Percentiles rank a stretch among this genome's conserved stretches.
Evolutionary conservation across 2,113 vertebrate species (phyloP).

Genomic region (Gracilinanus agilis): DNA sequence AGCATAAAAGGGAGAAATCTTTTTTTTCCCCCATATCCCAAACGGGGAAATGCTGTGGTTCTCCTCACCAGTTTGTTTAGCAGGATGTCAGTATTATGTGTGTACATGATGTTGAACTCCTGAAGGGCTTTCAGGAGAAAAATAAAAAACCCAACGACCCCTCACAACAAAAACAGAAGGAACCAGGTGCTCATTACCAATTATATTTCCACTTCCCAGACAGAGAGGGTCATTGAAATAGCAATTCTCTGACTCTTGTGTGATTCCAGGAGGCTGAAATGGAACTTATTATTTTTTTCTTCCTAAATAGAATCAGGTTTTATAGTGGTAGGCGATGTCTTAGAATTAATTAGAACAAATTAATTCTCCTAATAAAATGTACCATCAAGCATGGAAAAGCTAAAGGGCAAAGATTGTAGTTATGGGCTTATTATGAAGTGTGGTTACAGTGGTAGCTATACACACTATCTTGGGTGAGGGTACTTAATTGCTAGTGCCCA

Average conservation of each 20-base stretch:
- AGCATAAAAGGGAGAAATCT: not conserved
- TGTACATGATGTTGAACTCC: not conserved
- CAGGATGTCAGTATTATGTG: not conserved
- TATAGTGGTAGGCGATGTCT: slow-evolving; percentile 28
- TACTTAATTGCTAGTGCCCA: not conserved
- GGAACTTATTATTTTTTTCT: not conserved
- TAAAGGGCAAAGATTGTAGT: slow-evolving; percentile 1
- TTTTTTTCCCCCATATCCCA: not conserved
- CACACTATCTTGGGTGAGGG: not conserved
- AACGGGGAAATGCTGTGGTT: not conserved
- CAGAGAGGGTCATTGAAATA: not conserved
- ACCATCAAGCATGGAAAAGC: slow-evolving; percentile 8
- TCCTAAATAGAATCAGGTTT: slow-evolving; percentile 14
- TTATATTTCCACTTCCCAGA: not conserved
- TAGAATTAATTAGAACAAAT: slow-evolving; percentile 61
- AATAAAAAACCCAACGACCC: not conserved
- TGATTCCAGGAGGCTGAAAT: not conserved
- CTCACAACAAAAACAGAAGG: not conserved
- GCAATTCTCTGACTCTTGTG: not conserved
- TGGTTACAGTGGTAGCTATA: not conserved
- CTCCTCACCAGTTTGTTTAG: slow-evolving; percentile 17
- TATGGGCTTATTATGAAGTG: slow-evolving; percentile 5
- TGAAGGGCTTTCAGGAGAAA: not conserved
- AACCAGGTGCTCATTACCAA: not conserved
- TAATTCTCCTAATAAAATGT: slow-evolving; percentile 57